phyloP scores from a whole-genome alignment of 2,113 vertebrate genomes.

The Clarias magur region DNA sequence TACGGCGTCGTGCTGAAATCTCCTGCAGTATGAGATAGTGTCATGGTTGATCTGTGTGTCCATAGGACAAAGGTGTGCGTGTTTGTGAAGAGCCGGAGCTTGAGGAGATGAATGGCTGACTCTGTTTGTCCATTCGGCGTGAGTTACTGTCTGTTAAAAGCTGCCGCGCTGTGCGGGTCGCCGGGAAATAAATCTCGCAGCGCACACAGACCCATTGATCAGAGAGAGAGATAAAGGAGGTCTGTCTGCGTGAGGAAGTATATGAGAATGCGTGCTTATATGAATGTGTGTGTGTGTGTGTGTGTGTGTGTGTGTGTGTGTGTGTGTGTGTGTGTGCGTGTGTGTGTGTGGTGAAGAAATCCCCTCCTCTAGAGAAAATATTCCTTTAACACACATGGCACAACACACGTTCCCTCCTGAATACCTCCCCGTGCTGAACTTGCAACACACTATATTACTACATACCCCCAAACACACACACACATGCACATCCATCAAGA shows the following conservation, averaged over 20 bases:
- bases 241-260: constrained; percentile 12
- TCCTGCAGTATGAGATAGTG: neutral
- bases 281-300: constrained; percentile 2
- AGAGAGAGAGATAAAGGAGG: constrained; percentile 10
- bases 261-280: constrained; percentile 14
- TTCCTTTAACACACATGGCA: constrained; percentile 25
- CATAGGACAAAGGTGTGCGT: neutral
- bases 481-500: constrained; percentile 10
- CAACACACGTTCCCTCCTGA: constrained; percentile 43
- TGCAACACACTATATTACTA: constrained; percentile 4
- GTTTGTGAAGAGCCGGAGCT: neutral
- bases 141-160: constrained; percentile 44
- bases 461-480: neutral
- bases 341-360: constrained; percentile 38
- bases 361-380: constrained; percentile 36
- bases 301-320: constrained; percentile 1
- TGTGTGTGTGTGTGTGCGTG: neutral
- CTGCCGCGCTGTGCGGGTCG: constrained; percentile 1
- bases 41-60: neutral
- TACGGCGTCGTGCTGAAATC: neutral
- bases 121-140: constrained; percentile 38
- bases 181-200: constrained; percentile 39
- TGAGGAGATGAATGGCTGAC: constrained; percentile 32
- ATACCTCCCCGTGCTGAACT: constrained; percentile 10
- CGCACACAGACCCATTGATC: constrained; percentile 40